A percentile compares a stretch with the other conserved stretches of the same genome.
Conservation (phyloP, 2,888 invertebrate genomes). For the Deilephila porcellus region DNA sequence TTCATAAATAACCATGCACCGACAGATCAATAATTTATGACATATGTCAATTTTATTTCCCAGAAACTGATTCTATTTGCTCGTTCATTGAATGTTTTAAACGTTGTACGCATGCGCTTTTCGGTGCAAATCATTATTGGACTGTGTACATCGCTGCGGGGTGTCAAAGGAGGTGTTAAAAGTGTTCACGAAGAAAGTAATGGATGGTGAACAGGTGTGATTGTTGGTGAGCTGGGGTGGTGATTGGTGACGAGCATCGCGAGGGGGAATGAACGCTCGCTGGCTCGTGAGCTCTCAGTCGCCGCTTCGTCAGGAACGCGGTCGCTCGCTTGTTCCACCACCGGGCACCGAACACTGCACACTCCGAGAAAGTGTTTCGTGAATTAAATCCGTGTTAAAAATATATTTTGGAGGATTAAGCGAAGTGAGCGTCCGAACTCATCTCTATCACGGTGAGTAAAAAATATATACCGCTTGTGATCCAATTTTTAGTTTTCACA, state of each 20-base stretch:
- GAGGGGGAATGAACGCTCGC: slow-evolving; percentile 69
- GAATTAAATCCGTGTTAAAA: slow-evolving; percentile 58
- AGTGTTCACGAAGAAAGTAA: neutral
- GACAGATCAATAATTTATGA: slow-evolving; percentile 24
- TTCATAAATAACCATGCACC: neutral
- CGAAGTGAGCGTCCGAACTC: slow-evolving; percentile 48
- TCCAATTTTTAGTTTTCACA: neutral
- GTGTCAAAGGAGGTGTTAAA: too few relatives aligned
- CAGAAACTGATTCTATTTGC: slow-evolving; percentile 39
- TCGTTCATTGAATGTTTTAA: slow-evolving; percentile 37
- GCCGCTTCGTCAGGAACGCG: slow-evolving; percentile 68
- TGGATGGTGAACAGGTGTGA: neutral
- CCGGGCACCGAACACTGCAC: slow-evolving; percentile 50
- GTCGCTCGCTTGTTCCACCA: slow-evolving; percentile 60
- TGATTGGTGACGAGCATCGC: slow-evolving; percentile 47
- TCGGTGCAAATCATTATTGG: neutral
- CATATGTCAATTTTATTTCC: slow-evolving; percentile 34
- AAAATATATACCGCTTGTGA: slow-evolving; percentile 5
- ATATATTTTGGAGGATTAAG: slow-evolving; percentile 41
- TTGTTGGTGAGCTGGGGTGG: neutral
- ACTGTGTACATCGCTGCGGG: neutral
- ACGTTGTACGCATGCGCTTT: neutral
- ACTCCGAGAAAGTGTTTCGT: slow-evolving; percentile 64
- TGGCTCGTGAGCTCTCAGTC: slow-evolving; percentile 62
- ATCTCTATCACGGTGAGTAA: slow-evolving; percentile 71